Evolutionary conservation across 1,140 invertebrate species (phyloP).

Genomic region (Conopomorpha cramerella): DNA sequence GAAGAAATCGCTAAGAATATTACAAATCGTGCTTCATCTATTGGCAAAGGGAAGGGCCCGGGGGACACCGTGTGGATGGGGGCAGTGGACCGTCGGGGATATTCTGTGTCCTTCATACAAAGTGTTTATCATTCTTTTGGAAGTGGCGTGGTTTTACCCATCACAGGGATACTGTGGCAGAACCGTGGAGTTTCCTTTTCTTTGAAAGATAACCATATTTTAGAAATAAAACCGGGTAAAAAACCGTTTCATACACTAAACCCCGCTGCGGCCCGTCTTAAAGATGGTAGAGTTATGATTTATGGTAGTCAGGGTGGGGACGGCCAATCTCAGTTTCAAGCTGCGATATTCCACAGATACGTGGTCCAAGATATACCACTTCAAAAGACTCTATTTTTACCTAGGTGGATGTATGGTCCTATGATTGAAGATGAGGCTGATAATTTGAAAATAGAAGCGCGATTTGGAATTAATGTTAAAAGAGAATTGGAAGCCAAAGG

Average conservation of each 20-base stretch:
- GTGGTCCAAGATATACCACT: constrained; percentile 29
- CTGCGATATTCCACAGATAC: constrained; percentile 43
- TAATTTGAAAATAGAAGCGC: constrained; percentile 26
- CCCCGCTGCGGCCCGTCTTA: constrained; percentile 30
- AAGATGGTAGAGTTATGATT: constrained; percentile 34
- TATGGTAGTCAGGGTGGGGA: constrained; percentile 45
- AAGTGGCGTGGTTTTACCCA: constrained; percentile 32
- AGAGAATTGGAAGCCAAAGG: too few species aligned
- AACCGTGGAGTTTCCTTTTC: constrained; percentile 36
- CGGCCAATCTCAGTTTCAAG: constrained; percentile 44
- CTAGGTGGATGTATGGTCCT: constrained; percentile 38
- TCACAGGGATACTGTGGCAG: constrained; percentile 42
- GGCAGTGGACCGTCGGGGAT: constrained; percentile 41
- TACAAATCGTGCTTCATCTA: constrained; percentile 14
- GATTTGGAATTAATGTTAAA: too few species aligned
- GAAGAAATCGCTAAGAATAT: constrained; percentile 28
- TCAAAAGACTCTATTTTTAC: constrained; percentile 24
- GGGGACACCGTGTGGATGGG: constrained; percentile 49
- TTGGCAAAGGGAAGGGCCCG: constrained; percentile 19
- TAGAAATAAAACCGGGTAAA: constrained; percentile 32
- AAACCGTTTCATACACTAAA: constrained; percentile 45
- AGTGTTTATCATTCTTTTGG: constrained; percentile 36
- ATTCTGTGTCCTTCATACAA: constrained; percentile 47
- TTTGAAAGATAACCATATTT: constrained; percentile 22
- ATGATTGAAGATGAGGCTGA: constrained; percentile 12